Evolutionary conservation across 2,888 invertebrate genomes (phyloP).

Genomic region (Epistrophe eligans): DNA sequence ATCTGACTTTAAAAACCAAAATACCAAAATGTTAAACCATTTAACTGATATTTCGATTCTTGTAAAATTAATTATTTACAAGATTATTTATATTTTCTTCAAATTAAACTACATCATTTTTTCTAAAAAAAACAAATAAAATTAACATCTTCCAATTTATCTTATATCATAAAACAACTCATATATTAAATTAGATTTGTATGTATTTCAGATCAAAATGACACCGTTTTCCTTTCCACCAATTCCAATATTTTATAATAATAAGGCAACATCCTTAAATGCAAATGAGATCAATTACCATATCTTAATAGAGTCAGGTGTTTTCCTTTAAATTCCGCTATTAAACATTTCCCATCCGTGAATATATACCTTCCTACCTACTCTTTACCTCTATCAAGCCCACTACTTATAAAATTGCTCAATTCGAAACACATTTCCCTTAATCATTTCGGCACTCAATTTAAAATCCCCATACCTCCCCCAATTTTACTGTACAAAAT

Average conservation of each 20-base stretch:
- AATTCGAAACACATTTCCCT: conserved; percentile 68
- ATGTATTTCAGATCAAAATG: not conserved
- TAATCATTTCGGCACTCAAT: conserved; percentile 69
- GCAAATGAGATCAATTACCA: conserved; percentile 41
- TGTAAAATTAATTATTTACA: too few species aligned
- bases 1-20: too few species aligned
- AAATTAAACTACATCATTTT: too few species aligned
- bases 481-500: not conserved
- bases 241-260: not conserved
- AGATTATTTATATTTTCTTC: too few species aligned
- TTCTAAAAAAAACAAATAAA: not conserved
- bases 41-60: too few species aligned
- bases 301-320: conserved; percentile 45
- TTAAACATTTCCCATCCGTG: conserved; percentile 16
- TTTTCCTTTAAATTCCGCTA: conserved; percentile 13
- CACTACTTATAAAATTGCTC: conserved; percentile 49
- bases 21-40: too few species aligned
- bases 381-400: not conserved
- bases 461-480: conserved; percentile 27
- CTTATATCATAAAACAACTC: not conserved
- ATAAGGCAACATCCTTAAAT: conserved; percentile 29
- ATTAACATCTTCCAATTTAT: not conserved
- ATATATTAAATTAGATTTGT: not conserved
- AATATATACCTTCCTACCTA: not conserved
- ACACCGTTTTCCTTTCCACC: too few species aligned